Base-by-base conservation (phyloP, 2,113 vertebrate species). In the Erpornis zantholeuca region DNA sequence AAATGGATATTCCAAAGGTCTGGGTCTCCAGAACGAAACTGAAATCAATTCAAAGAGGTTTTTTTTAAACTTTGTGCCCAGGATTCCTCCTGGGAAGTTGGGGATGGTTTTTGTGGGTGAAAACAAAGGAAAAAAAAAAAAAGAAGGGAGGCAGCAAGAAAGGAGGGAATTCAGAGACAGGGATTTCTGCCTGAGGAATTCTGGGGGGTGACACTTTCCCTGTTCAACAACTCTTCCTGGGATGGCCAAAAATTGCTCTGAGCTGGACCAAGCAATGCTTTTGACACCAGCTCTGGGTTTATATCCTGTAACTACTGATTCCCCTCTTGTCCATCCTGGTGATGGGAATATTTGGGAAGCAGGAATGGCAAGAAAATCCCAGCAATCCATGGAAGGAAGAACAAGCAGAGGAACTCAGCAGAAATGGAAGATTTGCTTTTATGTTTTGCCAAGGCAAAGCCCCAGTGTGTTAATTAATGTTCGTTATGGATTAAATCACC, bases 31-130 rank as follows among this genome's bases (percentile, higher is more conserved):
- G 70, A 93, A 90, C 6, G 20, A 57, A 44, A 56, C 7, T 84
- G 65, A 91, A 96, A 95, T 82, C 38, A 60, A 75, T 42, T 81
- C 90, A 85, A 85, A 47, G 56, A n/a, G 28, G 12, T 24, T 64
- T 57, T 35, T 28, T 75, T 66, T 28, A n/a, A n/a, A n/a, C 64
- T 92, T 81, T 68, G 94, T n/a, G 40, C 28, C 19, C 49, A 42
- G 57, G 82, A 44, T 91, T 77, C 36, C 77, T 89, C 25, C 60
- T 77, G 86, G 63, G 63, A 83, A 83, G 61, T 33, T 94, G 72
- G 59, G 92, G 92, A 77, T 93, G 52, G 42, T 73, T 95, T 96
- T 83, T 88, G 68, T 52, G 75, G 63, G 35, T 64, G 82, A 31
- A 88, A 75, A 89, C 42, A 94, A 66, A 84, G 85, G 29, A 4